Base-by-base conservation (phyloP, 2,888 invertebrate species). In the Chrysina gloriosa region DNA sequence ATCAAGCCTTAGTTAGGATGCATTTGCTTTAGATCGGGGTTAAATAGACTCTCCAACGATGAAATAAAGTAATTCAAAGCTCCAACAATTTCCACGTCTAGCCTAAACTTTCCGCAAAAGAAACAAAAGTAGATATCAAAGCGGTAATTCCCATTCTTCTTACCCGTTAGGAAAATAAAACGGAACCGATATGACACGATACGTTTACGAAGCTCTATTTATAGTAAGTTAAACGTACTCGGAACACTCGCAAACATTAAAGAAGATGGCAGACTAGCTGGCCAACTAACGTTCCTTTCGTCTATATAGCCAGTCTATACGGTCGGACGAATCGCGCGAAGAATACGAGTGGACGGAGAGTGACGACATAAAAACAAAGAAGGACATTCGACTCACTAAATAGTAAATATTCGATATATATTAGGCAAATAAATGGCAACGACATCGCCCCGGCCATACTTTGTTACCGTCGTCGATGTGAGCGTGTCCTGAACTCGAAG, bases 391-490 rank as follows among this genome's bases (percentile, higher is more conserved):
- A 39, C 58, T 61, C 58, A 63, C 63, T 58, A 66, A 67, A 50
- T 61, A 54, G 63, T 68, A 69, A 69, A 68, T 68, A 68, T 68
- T 68, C 63, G 68, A n/a, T 64, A 63, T 56, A 68, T 54, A 68
- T 68, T 68, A 68, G 68, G 61, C 58, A 69, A 69, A 69, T 69
- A 69, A 65, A 69, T 69, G 56, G 61, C 52, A 52, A 45, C 2
- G 19, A 21, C 9, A 9, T 16, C 21, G 48, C 58, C 69, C 63
- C 56, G 31, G 27, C 65, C 31, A 68, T 69, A 50, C 65, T 69
- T 61, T 21, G 50, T 71, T 67, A 70, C 72, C 69, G 71, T 72
- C 71, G 72, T 69, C 70, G 21, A n/a, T n/a, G n/a, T n/a, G n/a
- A n/a, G n/a, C n/a, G n/a, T n/a, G n/a, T n/a, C n/a, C n/a, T n/a